Conservation (phyloP, 2,113 vertebrate genomes). For the Struthio camelus region DNA sequence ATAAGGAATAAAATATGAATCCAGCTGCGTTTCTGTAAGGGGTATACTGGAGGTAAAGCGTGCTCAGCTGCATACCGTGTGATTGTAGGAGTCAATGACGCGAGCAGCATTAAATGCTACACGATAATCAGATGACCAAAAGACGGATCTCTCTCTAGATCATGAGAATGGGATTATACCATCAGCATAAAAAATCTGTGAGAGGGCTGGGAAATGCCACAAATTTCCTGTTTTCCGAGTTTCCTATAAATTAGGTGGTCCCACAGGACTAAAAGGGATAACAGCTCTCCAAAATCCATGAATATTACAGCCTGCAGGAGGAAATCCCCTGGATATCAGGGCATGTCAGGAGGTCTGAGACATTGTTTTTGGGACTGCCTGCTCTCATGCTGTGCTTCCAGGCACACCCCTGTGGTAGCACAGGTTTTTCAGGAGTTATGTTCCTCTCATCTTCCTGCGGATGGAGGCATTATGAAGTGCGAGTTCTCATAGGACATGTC, state of each 20-base stretch:
- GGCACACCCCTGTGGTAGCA: not conserved
- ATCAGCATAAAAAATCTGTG: constrained; percentile 16
- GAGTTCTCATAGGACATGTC: not conserved
- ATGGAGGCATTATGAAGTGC: not conserved
- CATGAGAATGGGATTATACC: constrained; percentile 20
- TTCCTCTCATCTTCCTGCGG: not conserved
- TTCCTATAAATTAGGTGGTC: constrained; percentile 34
- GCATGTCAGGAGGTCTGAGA: constrained; percentile 38
- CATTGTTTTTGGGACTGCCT: not conserved
- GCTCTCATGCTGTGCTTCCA: not conserved
- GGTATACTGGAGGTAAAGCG: not conserved
- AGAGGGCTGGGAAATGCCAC: constrained; percentile 31
- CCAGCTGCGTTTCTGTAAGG: not conserved
- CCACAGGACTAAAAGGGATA: constrained; percentile 40
- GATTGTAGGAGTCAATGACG: not conserved
- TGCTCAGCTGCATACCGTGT: not conserved
- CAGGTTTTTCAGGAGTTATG: not conserved
- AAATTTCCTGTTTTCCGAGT: constrained; percentile 55
- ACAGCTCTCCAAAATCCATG: constrained; percentile 25
- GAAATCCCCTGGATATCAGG: constrained; percentile 48
- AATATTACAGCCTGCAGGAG: constrained; percentile 8
- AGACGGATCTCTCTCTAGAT: constrained; percentile 26
- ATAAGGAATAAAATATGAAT: constrained; percentile 42
- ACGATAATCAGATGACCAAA: not conserved
- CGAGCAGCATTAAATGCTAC: not conserved